Evolutionary conservation across 2,113 vertebrate genomes (phyloP).

Genomic region (Atractosteus spatula): DNA sequence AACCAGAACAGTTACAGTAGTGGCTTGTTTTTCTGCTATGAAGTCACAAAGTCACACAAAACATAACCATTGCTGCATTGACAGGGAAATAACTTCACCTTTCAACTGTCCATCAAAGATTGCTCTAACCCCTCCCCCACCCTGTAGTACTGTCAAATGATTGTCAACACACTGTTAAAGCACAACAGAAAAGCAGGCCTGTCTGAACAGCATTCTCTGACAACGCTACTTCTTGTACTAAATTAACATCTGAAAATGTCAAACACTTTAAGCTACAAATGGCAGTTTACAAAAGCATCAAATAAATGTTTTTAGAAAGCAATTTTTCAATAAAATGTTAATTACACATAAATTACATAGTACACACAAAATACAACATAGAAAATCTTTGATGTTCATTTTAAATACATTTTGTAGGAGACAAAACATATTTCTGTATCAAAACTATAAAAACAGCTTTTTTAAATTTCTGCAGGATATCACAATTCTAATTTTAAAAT

Average conservation of each 20-base stretch:
- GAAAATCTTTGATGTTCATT: conserved; percentile 41
- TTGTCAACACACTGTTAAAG: background rate
- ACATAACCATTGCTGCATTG: too few relatives aligned
- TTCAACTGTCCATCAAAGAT: too few relatives aligned
- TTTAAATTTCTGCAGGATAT: background rate
- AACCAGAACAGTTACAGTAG: too few relatives aligned
- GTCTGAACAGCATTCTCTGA: background rate
- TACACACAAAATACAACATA: conserved; percentile 39
- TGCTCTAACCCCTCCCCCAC: background rate
- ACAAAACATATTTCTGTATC: conserved; percentile 24
- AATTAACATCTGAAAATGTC: background rate
- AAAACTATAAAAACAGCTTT: background rate
- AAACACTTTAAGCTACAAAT: background rate
- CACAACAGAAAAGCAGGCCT: background rate
- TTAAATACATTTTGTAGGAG: conserved; percentile 56
- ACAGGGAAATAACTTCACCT: background rate
- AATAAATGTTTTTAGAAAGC: conserved; percentile 35
- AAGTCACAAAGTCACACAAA: too few relatives aligned
- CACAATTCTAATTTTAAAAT: too few relatives aligned
- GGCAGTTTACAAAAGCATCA: conserved; percentile 7
- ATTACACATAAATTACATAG: conserved; percentile 58
- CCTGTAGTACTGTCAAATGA: background rate
- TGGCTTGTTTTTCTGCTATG: too few relatives aligned
- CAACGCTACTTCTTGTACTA: background rate
- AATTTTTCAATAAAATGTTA: conserved; percentile 63